phyloP scores from a whole-genome alignment of 2,113 vertebrate genomes.

The Hydropotes inermis region DNA sequence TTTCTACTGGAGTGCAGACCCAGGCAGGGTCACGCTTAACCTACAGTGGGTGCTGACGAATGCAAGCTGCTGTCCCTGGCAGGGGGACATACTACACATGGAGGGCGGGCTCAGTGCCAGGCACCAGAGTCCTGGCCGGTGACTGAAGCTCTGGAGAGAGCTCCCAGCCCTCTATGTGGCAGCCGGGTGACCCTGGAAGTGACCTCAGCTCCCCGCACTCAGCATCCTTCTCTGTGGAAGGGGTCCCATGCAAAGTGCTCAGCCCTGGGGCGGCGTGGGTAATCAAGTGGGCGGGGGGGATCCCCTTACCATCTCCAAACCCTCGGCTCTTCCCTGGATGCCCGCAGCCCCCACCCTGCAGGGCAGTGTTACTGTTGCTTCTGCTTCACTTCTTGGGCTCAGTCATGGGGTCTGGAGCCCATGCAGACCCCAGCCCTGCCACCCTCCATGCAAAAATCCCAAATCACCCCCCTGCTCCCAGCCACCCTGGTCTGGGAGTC shows the following conservation, averaged over 20 bases:
- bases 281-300: accelerated
- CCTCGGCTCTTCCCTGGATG: not conserved
- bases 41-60: accelerated
- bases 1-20: not conserved
- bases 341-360: accelerated
- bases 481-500: not conserved
- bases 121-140: accelerated
- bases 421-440: not conserved
- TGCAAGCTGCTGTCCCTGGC: accelerated
- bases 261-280: accelerated
- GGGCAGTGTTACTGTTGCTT: accelerated
- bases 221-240: not conserved
- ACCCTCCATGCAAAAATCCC: not conserved
- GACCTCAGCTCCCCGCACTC: not conserved
- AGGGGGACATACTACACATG: accelerated
- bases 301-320: not conserved
- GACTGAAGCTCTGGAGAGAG: accelerated
- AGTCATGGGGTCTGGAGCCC: accelerated
- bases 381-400: not conserved
- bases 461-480: not conserved
- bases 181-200: accelerated
- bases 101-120: not conserved
- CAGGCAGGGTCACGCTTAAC: accelerated
- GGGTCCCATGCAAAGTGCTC: accelerated
- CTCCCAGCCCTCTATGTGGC: not conserved